Base-by-base conservation (phyloP, 1,140 invertebrate genomes). In the Asbolus verrucosus region DNA sequence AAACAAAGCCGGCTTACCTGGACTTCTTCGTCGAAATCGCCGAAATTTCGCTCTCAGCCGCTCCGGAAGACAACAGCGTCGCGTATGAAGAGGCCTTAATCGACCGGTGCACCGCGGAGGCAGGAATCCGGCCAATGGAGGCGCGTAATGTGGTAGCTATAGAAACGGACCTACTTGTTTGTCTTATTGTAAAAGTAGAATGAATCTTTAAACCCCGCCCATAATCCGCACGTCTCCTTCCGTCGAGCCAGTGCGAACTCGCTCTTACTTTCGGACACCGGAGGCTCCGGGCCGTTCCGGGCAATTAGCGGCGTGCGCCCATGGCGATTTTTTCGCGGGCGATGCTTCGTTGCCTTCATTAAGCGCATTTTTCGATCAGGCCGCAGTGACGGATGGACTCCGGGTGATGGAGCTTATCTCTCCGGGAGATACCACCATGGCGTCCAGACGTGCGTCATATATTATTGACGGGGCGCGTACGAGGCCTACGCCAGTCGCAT, bases 121-220 rank as follows among this genome's bases (percentile, higher is more conserved):
- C 62, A 65, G 54, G 46, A 62, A 54, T 50, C 60, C 65, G 69
- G 65, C 76, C 75, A 78, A 76, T 76, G 71, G 70, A 72, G 65
- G 67, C 59, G 70, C 75, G 76, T 78, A 78, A 75, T 74, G 54
- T 74, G 76, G 76, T 78, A 78, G 76, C 76, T 78, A 78, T 78
- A 78, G 75, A 75, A 78, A 78, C 76, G 73, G 65, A 69, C 59
- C 66, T 69, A 68, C 75, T 76, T 75, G 76, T 75, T 76, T 75
- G 75, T 77, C 71, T 77, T 77, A 77, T 76, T 77, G 75, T 73
- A 73, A 76, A 77, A 77, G 75, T 70, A 63, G 71, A 73, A 73
- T 73, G 71, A 73, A 65, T 65, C 71, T 73, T 65, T 66, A 39
- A 73, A 73, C 71, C 61, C 67, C 71, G 71, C 71, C 71, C 61